phyloP scores from a whole-genome alignment of 1,140 invertebrate species.

The Cheumatopsyche charites region DNA sequence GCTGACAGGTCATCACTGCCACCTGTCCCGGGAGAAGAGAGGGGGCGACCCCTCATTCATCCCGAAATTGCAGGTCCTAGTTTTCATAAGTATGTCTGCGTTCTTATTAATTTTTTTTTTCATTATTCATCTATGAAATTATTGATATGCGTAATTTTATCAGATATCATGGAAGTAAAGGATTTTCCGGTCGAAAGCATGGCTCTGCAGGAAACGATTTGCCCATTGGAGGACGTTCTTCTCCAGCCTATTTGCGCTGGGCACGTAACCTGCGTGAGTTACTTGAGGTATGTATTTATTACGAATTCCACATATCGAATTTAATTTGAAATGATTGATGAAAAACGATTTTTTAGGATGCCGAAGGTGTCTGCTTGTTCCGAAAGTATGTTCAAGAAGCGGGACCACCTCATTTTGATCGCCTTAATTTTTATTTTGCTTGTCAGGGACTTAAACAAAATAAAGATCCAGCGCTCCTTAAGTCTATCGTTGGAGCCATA shows the following conservation, averaged over 20 bases:
- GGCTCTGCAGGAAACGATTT: conserved; percentile 40
- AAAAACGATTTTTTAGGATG: conserved; percentile 64
- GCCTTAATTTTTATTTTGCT: conserved; percentile 89
- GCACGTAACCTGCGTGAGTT: conserved; percentile 80
- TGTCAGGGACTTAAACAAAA: conserved; percentile 87
- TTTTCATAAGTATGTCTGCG: conserved; percentile 33
- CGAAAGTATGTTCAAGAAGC: conserved; percentile 82
- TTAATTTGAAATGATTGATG: conserved; percentile 1
- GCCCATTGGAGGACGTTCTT: conserved; percentile 61
- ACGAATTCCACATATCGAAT: too few relatives aligned
- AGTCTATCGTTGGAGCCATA: conserved; percentile 80
- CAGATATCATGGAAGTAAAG: conserved; percentile 45
- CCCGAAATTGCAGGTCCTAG: conserved; percentile 35
- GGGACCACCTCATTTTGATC: conserved; percentile 75
- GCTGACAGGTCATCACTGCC: conserved; percentile 63
- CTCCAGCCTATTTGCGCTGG: conserved; percentile 85
- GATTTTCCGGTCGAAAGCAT: conserved; percentile 51
- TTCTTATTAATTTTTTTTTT: background rate
- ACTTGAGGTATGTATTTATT: conserved; percentile 62
- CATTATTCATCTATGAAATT: background rate
- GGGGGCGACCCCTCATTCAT: conserved; percentile 48
- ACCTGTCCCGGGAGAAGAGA: conserved; percentile 61
- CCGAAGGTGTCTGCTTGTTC: conserved; percentile 85
- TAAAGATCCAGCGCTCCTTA: conserved; percentile 71
- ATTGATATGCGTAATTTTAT: background rate